Conservation (phyloP, 2,113 vertebrate species). For the Sterna hirundo region DNA sequence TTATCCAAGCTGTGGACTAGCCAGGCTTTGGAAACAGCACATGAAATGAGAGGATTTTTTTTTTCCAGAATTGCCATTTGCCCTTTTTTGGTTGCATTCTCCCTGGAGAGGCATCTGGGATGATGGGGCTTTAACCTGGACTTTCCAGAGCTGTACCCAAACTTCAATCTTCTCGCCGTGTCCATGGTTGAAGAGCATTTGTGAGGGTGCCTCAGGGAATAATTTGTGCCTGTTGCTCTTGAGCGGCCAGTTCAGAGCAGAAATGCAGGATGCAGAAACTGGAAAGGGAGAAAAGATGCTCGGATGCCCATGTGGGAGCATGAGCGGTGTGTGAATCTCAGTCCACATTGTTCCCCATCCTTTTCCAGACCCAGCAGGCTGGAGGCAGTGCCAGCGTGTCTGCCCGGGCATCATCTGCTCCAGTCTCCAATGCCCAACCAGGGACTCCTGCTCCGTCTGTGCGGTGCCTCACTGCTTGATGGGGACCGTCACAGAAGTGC, state of each 20-base stretch:
- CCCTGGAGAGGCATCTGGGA: background rate
- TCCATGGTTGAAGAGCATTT: background rate
- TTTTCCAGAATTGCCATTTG: background rate
- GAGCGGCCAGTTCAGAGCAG: background rate
- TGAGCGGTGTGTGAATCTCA: accelerated
- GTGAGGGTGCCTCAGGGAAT: background rate
- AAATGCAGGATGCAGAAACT: background rate
- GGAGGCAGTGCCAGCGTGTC: background rate
- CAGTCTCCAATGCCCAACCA: background rate
- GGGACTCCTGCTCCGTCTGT: background rate
- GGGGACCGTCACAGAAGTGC: background rate
- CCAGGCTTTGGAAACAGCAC: background rate
- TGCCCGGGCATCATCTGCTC: background rate
- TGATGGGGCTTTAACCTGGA: background rate
- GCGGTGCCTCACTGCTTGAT: accelerated
- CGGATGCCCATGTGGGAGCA: background rate
- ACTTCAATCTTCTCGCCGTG: background rate
- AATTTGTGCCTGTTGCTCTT: background rate
- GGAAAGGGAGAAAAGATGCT: background rate
- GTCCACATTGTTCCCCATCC: background rate
- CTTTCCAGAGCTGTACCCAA: background rate
- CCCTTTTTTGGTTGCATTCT: background rate
- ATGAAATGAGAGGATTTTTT: background rate
- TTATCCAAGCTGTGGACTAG: background rate
- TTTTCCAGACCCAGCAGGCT: background rate